Evolutionary conservation across 1,140 invertebrate genomes (phyloP).

Genomic region (Drosophila albomicans): DNA sequence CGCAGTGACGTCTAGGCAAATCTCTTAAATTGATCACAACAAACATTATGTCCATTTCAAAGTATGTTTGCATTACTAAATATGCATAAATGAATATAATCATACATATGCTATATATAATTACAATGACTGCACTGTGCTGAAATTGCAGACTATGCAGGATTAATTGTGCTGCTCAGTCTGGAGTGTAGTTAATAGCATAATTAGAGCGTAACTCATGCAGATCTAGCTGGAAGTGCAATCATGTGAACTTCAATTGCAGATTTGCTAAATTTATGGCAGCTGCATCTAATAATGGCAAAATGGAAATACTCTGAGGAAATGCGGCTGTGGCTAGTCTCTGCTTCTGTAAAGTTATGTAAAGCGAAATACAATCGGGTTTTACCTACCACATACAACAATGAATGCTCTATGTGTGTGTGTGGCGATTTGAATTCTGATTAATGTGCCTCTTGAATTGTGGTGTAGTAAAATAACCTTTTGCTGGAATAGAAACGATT

Average conservation of each 20-base stretch:
- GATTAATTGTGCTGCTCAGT: background rate
- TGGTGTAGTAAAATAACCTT: background rate
- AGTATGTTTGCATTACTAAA: too few relatives aligned
- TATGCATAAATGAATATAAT: too few relatives aligned
- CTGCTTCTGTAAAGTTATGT: background rate
- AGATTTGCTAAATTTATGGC: conserved; percentile 10
- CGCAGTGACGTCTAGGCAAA: too few relatives aligned
- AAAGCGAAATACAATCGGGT: background rate
- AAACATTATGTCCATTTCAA: too few relatives aligned
- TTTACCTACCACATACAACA: background rate
- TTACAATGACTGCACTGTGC: too few relatives aligned
- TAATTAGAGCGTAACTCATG: conserved; percentile 10
- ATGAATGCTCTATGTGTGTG: background rate
- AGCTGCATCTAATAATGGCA: background rate
- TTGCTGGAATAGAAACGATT: conserved; percentile 16
- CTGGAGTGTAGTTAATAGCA: background rate
- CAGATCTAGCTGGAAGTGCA: background rate
- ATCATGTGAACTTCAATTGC: conserved; percentile 1
- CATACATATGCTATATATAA: too few relatives aligned
- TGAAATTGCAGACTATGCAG: too few relatives aligned
- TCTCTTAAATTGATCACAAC: too few relatives aligned
- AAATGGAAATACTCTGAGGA: background rate
- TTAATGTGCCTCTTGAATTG: conserved; percentile 1
- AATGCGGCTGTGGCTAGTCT: too few relatives aligned
- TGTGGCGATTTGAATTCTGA: conserved; percentile 1